Percentiles rank a stretch among this genome's conserved stretches.
Conservation (phyloP, 2,888 invertebrate genomes). For the Helleia helle region DNA sequence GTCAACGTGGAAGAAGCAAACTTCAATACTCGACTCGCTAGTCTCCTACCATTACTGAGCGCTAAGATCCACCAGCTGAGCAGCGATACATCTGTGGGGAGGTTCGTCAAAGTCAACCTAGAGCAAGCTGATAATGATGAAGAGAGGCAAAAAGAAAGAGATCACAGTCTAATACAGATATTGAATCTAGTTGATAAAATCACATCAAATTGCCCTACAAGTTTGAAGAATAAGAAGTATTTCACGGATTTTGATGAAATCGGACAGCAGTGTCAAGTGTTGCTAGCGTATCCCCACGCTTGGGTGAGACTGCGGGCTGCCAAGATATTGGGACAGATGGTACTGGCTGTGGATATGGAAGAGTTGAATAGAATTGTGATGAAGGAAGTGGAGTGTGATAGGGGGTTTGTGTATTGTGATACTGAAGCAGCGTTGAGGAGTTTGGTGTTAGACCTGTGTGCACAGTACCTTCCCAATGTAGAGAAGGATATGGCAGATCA, state of each 20-base stretch:
- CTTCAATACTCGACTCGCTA: conserved; percentile 78
- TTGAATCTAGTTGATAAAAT: conserved; percentile 81
- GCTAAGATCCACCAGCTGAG: conserved; percentile 65
- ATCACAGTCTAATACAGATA: conserved; percentile 84
- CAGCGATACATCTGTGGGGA: conserved; percentile 68
- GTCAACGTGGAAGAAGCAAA: conserved; percentile 81
- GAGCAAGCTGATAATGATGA: conserved; percentile 60
- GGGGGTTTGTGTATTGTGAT: conserved; percentile 76
- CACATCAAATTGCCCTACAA: conserved; percentile 74
- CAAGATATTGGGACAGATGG: conserved; percentile 82
- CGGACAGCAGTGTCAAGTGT: conserved; percentile 78
- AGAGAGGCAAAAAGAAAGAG: conserved; percentile 76
- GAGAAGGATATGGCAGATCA: conserved; percentile 83
- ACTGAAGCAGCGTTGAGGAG: conserved; percentile 77
- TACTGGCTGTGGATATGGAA: conserved; percentile 76
- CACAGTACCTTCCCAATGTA: conserved; percentile 81
- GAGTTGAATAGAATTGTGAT: conserved; percentile 70
- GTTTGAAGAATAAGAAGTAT: conserved; percentile 68
- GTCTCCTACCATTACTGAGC: conserved; percentile 75
- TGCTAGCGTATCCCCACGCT: conserved; percentile 86
- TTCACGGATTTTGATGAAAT: conserved; percentile 69
- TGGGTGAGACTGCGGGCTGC: conserved; percentile 89
- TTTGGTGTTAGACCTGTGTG: conserved; percentile 82
- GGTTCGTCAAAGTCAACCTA: conserved; percentile 72
- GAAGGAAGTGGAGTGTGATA: conserved; percentile 39